phyloP scores from a whole-genome alignment of 2,888 invertebrate species.

The Elmis aenea region DNA sequence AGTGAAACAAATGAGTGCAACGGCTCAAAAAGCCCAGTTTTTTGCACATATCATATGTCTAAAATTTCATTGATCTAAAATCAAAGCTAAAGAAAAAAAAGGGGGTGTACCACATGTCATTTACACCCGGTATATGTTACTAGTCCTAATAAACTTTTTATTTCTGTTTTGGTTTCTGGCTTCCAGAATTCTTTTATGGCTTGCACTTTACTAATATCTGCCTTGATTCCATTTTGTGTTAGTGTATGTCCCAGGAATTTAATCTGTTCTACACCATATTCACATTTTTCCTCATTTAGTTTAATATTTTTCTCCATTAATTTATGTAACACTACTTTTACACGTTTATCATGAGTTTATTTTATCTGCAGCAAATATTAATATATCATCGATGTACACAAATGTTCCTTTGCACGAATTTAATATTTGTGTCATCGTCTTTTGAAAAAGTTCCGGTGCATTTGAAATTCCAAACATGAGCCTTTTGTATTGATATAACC shows the following conservation, averaged over 20 bases:
- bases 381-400: slow-evolving; percentile 41
- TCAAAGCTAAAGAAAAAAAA: too few relatives aligned
- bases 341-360: slow-evolving; percentile 31
- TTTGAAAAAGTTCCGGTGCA: slow-evolving; percentile 45
- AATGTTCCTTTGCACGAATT: slow-evolving; percentile 32
- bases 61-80: too few relatives aligned
- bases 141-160: too few relatives aligned
- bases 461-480: slow-evolving; percentile 38
- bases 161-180: slow-evolving; percentile 24
- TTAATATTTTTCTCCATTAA: slow-evolving; percentile 24
- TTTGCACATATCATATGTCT: too few relatives aligned
- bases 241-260: slow-evolving; percentile 32
- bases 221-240: slow-evolving; percentile 27
- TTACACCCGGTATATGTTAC: too few relatives aligned
- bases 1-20: too few relatives aligned
- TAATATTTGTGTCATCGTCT: slow-evolving; percentile 36
- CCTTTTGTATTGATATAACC: slow-evolving; percentile 39
- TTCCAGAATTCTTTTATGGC: slow-evolving; percentile 24
- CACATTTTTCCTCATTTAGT: slow-evolving; percentile 35
- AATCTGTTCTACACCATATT: slow-evolving; percentile 22
- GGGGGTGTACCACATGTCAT: too few relatives aligned
- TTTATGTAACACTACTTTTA: slow-evolving; percentile 27
- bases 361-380: slow-evolving; percentile 30
- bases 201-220: slow-evolving; percentile 28
- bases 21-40: too few relatives aligned